Conservation (phyloP, 2,113 vertebrate genomes). For the Cynoglossus semilaevis region DNA sequence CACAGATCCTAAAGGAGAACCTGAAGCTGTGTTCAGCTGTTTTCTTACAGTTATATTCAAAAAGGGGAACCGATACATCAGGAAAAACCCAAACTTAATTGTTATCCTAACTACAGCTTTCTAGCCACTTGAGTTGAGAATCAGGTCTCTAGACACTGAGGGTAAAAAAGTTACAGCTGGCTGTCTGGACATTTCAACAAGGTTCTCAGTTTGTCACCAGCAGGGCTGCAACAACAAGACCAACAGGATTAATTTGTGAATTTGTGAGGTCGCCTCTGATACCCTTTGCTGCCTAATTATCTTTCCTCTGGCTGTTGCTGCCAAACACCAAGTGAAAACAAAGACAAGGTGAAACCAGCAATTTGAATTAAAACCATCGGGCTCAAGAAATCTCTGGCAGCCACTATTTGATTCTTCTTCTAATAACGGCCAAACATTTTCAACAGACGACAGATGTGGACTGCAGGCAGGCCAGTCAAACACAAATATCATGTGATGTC, state of each 20-base stretch:
- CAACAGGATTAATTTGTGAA: constrained; percentile 23
- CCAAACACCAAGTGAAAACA: constrained; percentile 9
- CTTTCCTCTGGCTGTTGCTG: constrained; percentile 13
- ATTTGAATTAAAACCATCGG: too few species aligned
- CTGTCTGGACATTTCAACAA: constrained; percentile 56
- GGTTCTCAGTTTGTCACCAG: constrained; percentile 40
- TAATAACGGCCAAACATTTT: too few species aligned
- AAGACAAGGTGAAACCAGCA: constrained; percentile 61
- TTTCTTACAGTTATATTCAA: constrained; percentile 27
- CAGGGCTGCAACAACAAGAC: constrained; percentile 41
- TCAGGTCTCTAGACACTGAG: constrained; percentile 18
- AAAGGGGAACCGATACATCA: constrained; percentile 8
- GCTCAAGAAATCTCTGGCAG: too few species aligned
- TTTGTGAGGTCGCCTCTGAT: constrained; percentile 27
- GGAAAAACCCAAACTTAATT: constrained; percentile 7
- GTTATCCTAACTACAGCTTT: constrained; percentile 9
- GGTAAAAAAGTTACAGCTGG: constrained; percentile 40
- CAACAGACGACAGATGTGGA: too few species aligned
- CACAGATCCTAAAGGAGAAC: constrained; percentile 31
- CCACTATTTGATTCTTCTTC: too few species aligned
- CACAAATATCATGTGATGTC: too few species aligned
- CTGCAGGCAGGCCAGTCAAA: too few species aligned
- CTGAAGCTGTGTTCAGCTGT: too few species aligned
- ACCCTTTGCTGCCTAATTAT: constrained; percentile 12
- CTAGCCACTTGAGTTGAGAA: constrained; percentile 8